Base-by-base conservation (phyloP, 2,797 vertebrate genomes). In the Sparidentex hasta region DNA sequence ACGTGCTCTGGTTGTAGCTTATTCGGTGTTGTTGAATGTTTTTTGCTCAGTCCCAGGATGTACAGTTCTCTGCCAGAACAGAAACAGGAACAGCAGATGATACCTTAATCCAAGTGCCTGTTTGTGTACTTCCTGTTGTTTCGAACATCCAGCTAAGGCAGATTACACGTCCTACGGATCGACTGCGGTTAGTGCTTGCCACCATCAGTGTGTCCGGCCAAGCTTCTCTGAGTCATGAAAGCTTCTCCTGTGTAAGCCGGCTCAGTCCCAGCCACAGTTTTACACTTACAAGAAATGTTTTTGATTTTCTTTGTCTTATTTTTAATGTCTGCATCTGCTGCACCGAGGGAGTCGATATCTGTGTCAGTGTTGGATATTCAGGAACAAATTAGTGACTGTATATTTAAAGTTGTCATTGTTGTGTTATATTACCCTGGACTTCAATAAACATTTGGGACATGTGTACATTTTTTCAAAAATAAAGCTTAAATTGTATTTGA, bases 101-200 rank as follows among this genome's bases (percentile, higher is more conserved):
- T 9, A 52, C 57, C 2, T n/a, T 71, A 73, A 83, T 80, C 75
- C 46, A 80, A 81, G 71, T 71, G 74, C 76, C 82, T 71, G 76
- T 75, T 65, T 82, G 63, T 85, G 47, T 55, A 21, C n/a, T 71
- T 71, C 20, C 67, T 14, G n/a, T 43, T 71, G 65, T 76, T 50
- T 55, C 16, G 50, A 62, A 56, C 58, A 61, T 47, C 11, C 55
- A 72, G 27, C 59, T 13, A 73, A 71, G 33, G 43, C 27, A 50
- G 64, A 72, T 66, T 67, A 70, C 66, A 25, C 44, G 48, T 51
- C 62, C 20, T 11, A 27, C 57, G 27, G 57, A 75, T 74, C 20
- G 29, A 44, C 71, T 63, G 66, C 67, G 16, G 50, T 74, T 81
- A 52, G 56, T 38, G 44, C 16, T 65, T 23, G 55, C 73, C 65